Base-by-base conservation (phyloP, 2,888 invertebrate genomes). In the Spialia ferax region DNA sequence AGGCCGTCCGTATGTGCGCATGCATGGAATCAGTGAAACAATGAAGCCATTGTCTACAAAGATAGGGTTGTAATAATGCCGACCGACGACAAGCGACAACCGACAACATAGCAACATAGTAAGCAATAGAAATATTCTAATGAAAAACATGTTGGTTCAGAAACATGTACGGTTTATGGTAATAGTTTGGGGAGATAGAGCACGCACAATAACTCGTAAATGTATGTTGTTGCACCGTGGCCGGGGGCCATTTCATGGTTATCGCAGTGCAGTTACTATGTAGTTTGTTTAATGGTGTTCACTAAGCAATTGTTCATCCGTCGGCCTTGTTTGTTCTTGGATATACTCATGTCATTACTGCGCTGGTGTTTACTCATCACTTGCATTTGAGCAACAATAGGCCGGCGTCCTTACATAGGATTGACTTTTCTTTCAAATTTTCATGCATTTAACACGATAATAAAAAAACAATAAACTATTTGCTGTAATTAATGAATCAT, bases 161-260 rank as follows among this genome's bases (percentile, higher is more conserved):
- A 79, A 82, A 81, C 77, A 79, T 84, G 81, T 79, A 79, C 79
- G 77, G 81, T 84, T 85, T 81, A 87, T 77, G 84, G 81, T 84
- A 84, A 87, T 84, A 84, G 81, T 73, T 73, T 75, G 74, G 70
- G 79, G 76, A 79, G 89, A 91, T 89, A 90, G 81, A 87, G 86
- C 90, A 91, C 89, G 89, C 86, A 86, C 83, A 80, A 80, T 78
- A 78, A 79, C 79, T 84, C 82, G 77, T 87, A 81, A 52, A 4
- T 23, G 20, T 86, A 85, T 79, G 10, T n/a, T 29, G 42, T 38
- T 60, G 64, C 38, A 18, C 18, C 35, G 35, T n/a, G 8, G 54
- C 13, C 20, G 38, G 8, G 15, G 26, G 38, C 65, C 7, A 2
- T 48, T 35, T 66, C 42, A 35, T 55, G 60, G 29, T 61, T 52